These are phyloP conservation scores for Cyrtorhinus lividipennis DNA, from an alignment of 1,140 invertebrate species.

Conservation along the genomic window DNA sequence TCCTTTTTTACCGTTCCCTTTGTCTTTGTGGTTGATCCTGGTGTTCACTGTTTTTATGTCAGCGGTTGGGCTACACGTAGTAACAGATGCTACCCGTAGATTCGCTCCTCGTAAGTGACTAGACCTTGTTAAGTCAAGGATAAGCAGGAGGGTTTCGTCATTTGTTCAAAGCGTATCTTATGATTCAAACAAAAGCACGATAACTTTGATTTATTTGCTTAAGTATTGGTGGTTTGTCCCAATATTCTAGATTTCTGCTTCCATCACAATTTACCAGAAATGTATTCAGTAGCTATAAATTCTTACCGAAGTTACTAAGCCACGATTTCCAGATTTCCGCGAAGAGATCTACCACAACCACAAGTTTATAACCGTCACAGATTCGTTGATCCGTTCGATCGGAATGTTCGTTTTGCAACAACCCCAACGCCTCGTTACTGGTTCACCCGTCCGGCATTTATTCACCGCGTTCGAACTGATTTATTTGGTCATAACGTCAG, in stretches of 20 bases:
- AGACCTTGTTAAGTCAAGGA: too few relatives aligned
- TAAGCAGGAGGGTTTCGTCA: too few relatives aligned
- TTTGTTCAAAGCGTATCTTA: neutral
- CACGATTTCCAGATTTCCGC: neutral
- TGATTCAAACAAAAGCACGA: too few relatives aligned
- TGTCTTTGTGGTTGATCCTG: neutral
- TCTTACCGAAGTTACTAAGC: too few relatives aligned
- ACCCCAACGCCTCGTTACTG: neutral
- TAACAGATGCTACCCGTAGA: neutral
- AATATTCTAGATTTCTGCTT: too few relatives aligned
- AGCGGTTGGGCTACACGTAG: neutral
- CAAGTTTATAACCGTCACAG: neutral
- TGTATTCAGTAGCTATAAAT: too few relatives aligned
- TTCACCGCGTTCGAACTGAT: neutral
- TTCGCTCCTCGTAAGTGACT: neutral
- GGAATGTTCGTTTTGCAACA: constrained; percentile 6
- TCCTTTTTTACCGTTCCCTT: neutral
- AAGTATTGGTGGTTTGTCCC: too few relatives aligned
- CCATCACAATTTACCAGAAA: too few relatives aligned
- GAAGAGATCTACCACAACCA: neutral
- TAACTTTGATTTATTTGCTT: too few relatives aligned
- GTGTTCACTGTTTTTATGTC: neutral
- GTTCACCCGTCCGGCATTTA: neutral
- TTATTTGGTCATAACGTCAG: neutral
- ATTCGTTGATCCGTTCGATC: neutral